Base-by-base conservation (phyloP, 92 coral and sea anemone species). In the Plumapathes pennacea region DNA sequence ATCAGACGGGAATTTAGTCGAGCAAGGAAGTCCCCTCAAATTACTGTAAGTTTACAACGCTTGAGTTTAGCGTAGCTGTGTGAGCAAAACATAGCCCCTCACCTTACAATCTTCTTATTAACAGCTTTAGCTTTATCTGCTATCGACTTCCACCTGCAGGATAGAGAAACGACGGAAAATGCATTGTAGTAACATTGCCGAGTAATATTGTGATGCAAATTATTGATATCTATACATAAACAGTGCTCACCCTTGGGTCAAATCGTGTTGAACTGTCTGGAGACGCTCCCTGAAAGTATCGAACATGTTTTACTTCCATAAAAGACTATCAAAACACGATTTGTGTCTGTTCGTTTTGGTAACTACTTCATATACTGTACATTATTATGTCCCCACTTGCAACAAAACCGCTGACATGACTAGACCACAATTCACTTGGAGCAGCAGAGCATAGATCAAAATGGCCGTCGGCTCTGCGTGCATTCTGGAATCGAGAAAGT, bases 111-210 rank as follows among this genome's bases (percentile, higher is more conserved):
- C 42, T 85, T 82, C 63, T 92, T 88, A 50, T 92, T 92, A 19
- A 85, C 98, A 25, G 98, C 83, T 59, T 92, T 92, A 7, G 98
- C 98, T 36, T 92, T 92, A 49, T 81, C 89, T 4, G 98, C 83
- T 38, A 92, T 88, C 18, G 94, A 80, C 53, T 89, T 89, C 81
- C 92, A 77, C 10, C 98, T 92, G 36, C 23, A 25, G 42, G 18
- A n/a, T n/a, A n/a, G n/a, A 37, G 36, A 26, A n/a, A 42, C n/a
- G 60, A 76, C 17, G 12, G 19, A 18, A 12, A 58, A 13, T 8
- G 26, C 18, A 11, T 20, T 10, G 0, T 40, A 38, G 15, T 21
- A 43, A 15, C 4, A 10, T 3, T 25, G 10, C 2, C 21, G 19
- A 32, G 32, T 41, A n/a, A n/a, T n/a, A n/a, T n/a, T n/a, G n/a